Conservation (phyloP, 2,797 vertebrate species). For the Macroramphosus scolopax region DNA sequence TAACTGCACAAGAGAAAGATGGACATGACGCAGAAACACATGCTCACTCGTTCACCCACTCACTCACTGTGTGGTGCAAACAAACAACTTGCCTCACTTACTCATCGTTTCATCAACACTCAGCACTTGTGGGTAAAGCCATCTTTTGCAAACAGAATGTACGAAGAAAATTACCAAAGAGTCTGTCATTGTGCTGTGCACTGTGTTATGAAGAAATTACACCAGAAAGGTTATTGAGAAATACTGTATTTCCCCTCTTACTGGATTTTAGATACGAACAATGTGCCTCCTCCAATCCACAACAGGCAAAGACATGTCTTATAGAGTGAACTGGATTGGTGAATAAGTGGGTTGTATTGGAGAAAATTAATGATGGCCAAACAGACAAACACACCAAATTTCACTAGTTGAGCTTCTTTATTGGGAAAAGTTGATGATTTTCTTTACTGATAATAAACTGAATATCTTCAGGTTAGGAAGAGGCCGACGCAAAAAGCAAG, state of each 20-base stretch:
- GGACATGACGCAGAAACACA: slow-evolving; percentile 27
- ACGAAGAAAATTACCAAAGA: slow-evolving; percentile 22
- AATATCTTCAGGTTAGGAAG: no score
- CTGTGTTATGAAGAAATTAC: slow-evolving; percentile 5
- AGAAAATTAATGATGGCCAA: no score
- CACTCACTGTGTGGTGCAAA: slow-evolving; percentile 17
- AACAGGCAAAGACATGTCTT: background rate
- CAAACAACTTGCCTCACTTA: slow-evolving; percentile 42
- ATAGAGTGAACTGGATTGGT: no score
- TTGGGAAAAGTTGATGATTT: background rate
- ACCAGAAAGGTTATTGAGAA: slow-evolving; percentile 16
- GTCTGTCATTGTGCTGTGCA: slow-evolving; percentile 28
- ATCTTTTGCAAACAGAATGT: slow-evolving; percentile 41
- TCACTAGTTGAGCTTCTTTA: background rate
- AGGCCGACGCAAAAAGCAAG: no score
- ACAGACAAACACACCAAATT: no score
- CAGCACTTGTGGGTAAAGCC: slow-evolving; percentile 31
- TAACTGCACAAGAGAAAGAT: slow-evolving; percentile 6
- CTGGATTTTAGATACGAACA: background rate
- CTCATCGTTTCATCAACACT: slow-evolving; percentile 35
- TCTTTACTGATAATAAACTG: background rate
- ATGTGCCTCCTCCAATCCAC: background rate
- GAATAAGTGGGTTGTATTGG: no score
- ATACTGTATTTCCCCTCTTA: background rate
- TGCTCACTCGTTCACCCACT: slow-evolving; percentile 29